These are phyloP conservation scores for Laterallus jamaicensis DNA, from an alignment of 2,113 vertebrate genomes.

Conservation along the genomic window DNA sequence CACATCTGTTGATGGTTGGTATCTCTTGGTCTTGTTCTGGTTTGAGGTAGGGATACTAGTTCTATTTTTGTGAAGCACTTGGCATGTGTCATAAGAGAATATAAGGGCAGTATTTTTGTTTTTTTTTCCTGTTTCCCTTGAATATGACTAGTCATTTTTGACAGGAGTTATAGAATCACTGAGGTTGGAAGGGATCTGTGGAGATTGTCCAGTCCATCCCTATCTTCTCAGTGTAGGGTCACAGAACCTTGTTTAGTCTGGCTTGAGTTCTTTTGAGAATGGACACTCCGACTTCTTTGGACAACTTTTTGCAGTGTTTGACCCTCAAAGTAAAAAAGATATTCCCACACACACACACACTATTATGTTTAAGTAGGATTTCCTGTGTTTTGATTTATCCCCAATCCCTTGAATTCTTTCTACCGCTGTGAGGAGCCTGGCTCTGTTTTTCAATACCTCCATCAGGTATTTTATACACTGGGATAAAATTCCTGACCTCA, in stretches of 20 bases:
- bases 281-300: background rate
- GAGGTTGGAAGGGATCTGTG: background rate
- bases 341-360: too few relatives aligned
- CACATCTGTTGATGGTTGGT: background rate
- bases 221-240: background rate
- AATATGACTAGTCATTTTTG: background rate
- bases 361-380: background rate
- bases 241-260: background rate
- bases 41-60: background rate
- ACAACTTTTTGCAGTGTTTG: background rate
- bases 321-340: background rate
- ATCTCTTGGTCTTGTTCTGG: background rate
- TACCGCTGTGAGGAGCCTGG: background rate
- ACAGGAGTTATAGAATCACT: background rate
- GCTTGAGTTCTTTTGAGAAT: background rate
- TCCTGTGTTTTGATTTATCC: background rate
- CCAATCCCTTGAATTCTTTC: background rate
- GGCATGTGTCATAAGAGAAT: background rate
- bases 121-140: background rate
- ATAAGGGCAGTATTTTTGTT: background rate
- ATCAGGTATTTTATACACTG: background rate
- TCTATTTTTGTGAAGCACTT: background rate
- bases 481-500: background rate
- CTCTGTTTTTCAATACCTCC: background rate
- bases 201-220: background rate